Evolutionary conservation across 2,888 invertebrate species (phyloP), one percentile per base, ranked within the genome.

Genomic region (Harpalus rufipes): DNA sequence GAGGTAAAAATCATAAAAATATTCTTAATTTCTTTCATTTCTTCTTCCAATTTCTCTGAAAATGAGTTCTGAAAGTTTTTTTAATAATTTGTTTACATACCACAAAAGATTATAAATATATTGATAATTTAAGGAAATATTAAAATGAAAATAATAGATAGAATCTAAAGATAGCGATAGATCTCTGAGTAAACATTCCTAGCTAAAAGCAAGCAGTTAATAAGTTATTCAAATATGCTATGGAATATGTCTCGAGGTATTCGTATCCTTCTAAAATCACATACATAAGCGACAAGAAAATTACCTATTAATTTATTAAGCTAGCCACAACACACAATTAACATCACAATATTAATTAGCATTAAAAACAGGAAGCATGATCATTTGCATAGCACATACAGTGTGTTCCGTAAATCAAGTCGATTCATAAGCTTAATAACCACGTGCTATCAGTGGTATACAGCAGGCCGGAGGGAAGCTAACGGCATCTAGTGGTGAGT

Each of bases 291-390:
- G 83, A 83, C 83, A 83, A 59, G 83, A 74, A 83, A 83, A 83
- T 83, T 83, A 83, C 83, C 58, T 72, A 83, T 83, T 74, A 83
- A 83, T 83, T 83, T 83, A 83, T 83, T 74, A 83, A 83, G 74
- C 83, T 59, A 61, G 74, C 41, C 83, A 84, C 78, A 78, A 78
- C 84, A 84, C 84, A 78, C 65, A 84, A 84, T 84, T 84, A 84
- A 78, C 84, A 84, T 76, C 51, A 78, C 63, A 61, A 84, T 78
- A 76, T 63, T 78, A 84, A 84, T 78, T 78, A 84, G 63, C 78
- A 84, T 78, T 44, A 63, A 84, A 65, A 84, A 84, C 78, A 78
- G 84, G 84, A 84, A 84, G 84, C 84, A 39, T 7, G 21, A 39
- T 84, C 76, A 84, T 84, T 84, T 84, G 76, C 84, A 84, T 84